Conservation (phyloP, 1,140 invertebrate genomes). For the Leptoteleia sp. region DNA sequence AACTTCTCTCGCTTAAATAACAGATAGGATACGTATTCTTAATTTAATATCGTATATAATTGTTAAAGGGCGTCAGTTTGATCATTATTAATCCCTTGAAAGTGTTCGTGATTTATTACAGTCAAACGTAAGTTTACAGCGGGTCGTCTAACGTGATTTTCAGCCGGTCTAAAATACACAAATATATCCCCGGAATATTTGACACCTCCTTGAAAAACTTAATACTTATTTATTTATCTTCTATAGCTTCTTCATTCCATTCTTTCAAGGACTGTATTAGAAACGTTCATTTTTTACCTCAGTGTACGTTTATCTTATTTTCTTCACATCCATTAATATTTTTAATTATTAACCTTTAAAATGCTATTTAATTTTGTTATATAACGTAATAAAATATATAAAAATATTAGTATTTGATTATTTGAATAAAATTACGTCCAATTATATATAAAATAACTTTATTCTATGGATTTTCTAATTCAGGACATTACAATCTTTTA, state of each 20-base stretch:
- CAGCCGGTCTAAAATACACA: conserved; percentile 48
- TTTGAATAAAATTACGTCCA: background rate
- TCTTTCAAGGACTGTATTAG: background rate
- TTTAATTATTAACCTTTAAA: no score
- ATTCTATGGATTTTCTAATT: no score
- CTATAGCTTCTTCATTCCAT: background rate
- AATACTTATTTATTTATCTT: conserved; percentile 50
- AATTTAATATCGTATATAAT: conserved; percentile 7
- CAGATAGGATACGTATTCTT: conserved; percentile 27
- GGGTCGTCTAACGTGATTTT: conserved; percentile 37
- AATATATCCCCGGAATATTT: conserved; percentile 33
- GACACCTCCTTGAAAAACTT: conserved; percentile 44
- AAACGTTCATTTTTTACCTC: no score
- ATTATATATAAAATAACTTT: no score
- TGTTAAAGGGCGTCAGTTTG: conserved; percentile 22
- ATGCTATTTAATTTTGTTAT: no score
- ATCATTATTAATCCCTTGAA: conserved; percentile 27
- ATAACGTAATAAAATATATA: no score
- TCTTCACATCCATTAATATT: no score
- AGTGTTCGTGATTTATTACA: background rate
- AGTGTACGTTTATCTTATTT: no score
- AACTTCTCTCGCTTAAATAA: no score
- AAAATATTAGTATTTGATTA: no score
- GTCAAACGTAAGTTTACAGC: conserved; percentile 12
- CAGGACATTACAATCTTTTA: no score